A percentile compares a stretch with the other conserved stretches of the same genome.
These are phyloP conservation scores for Columba janthina DNA, from an alignment of 2,113 vertebrate genomes.

Conservation along the genomic window DNA sequence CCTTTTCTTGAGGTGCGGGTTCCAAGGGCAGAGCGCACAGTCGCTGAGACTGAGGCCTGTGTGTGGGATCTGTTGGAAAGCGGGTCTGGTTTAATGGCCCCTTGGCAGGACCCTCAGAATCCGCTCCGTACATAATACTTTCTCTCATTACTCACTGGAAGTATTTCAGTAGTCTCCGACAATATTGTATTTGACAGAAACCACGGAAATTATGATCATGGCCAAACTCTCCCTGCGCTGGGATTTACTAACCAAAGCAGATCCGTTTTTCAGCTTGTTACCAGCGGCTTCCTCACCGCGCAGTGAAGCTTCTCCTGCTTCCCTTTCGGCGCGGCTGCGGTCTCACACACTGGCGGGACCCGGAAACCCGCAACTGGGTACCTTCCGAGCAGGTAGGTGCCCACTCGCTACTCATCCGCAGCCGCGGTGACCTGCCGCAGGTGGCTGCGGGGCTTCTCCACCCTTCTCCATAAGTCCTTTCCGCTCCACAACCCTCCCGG, in stretches of 20 bases:
- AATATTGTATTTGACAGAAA: constrained; percentile 57
- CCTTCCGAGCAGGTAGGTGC: neutral
- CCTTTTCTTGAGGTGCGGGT: too few species aligned
- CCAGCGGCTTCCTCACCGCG: neutral
- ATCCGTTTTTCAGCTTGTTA: constrained; percentile 24
- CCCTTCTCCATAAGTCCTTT: neutral
- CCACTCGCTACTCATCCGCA: neutral
- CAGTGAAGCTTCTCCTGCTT: neutral
- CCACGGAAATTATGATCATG: constrained; percentile 38
- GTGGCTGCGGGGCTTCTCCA: neutral
- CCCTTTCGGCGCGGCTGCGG: neutral
- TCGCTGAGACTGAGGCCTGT: neutral
- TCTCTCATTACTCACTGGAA: constrained; percentile 50
- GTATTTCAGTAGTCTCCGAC: constrained; percentile 39
- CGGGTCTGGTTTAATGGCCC: neutral
- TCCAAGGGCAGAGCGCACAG: too few species aligned
- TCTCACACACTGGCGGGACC: neutral
- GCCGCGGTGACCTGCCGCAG: neutral
- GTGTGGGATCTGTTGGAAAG: neutral
- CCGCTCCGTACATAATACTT: neutral
- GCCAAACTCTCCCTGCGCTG: constrained; percentile 18
- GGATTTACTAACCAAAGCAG: constrained; percentile 27
- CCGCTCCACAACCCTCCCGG: neutral
- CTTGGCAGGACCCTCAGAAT: neutral
- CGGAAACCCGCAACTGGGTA: accelerated